These are phyloP conservation scores for Dicrurus megarhynchus DNA, from an alignment of 2,113 vertebrate species.

Conservation along the genomic window DNA sequence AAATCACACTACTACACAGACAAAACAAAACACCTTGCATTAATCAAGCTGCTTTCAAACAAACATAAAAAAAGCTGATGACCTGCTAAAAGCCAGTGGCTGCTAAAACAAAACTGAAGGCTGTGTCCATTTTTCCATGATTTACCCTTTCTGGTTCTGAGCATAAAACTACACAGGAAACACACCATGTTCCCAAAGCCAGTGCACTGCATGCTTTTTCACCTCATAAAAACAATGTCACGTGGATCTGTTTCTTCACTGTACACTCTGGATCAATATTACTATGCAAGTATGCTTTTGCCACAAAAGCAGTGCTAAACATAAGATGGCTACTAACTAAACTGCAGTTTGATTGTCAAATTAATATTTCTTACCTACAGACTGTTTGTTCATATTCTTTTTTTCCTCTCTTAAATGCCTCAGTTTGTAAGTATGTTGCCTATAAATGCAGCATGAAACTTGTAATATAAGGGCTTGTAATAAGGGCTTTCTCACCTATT, in stretches of 20 bases:
- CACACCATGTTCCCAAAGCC: neutral
- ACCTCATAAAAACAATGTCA: neutral
- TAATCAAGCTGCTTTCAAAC: neutral
- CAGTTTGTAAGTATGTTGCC: neutral
- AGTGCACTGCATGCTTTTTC: neutral
- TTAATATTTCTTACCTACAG: neutral
- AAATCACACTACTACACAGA: neutral
- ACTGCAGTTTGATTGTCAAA: neutral
- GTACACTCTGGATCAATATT: neutral
- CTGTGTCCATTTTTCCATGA: neutral
- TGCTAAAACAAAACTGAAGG: neutral
- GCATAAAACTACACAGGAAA: neutral
- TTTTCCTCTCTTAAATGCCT: neutral
- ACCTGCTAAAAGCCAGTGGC: neutral
- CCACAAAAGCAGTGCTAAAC: neutral
- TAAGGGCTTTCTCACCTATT: constrained; percentile 33
- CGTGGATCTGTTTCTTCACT: neutral
- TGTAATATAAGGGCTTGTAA: constrained; percentile 3
- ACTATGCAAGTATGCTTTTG: neutral
- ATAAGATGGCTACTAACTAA: neutral
- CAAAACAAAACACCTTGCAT: neutral
- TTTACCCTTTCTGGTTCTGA: neutral
- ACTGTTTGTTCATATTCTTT: neutral
- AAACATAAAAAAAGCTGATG: neutral
- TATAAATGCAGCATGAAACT: neutral